phyloP scores from a whole-genome alignment of 2,113 vertebrate genomes.

The Shinisaurus crocodilurus region DNA sequence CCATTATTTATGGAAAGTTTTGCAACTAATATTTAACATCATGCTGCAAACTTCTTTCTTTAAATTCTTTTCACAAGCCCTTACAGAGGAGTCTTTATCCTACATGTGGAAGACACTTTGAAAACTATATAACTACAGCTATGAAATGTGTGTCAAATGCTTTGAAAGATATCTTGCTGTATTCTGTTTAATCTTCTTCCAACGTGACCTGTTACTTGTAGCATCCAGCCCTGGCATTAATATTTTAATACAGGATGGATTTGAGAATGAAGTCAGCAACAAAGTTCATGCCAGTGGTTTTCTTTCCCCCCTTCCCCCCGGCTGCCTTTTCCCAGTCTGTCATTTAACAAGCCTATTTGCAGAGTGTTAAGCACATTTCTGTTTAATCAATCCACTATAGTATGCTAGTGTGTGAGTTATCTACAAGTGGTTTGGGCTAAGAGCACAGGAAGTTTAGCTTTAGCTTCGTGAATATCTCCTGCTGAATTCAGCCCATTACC shows the following conservation, averaged over 20 bases:
- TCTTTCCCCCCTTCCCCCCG: background rate
- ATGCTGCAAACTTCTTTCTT: background rate
- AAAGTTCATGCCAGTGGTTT: slow-evolving; percentile 30
- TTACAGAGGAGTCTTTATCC: background rate
- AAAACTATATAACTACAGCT: slow-evolving; percentile 24
- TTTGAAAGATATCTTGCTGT: background rate
- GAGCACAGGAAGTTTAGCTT: background rate
- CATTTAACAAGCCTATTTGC: slow-evolving; percentile 39
- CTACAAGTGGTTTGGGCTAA: background rate
- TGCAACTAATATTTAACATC: background rate
- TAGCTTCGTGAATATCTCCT: slow-evolving; percentile 12
- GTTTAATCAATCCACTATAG: background rate
- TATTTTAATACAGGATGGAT: slow-evolving; percentile 67
- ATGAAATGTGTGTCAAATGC: slow-evolving; percentile 37
- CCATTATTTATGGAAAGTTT: background rate
- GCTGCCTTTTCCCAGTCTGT: slow-evolving; percentile 8
- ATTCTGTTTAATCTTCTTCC: slow-evolving; percentile 59
- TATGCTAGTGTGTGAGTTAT: slow-evolving; percentile 16
- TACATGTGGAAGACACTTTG: slow-evolving; percentile 20
- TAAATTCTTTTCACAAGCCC: slow-evolving; percentile 32
- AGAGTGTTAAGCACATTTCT: slow-evolving; percentile 14
- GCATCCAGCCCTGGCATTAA: slow-evolving; percentile 58
- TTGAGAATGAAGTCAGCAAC: slow-evolving; percentile 51
- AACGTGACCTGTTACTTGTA: slow-evolving; percentile 45
- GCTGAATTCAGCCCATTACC: slow-evolving; percentile 6